Conservation (phyloP, 2,797 vertebrate genomes). For the Amblyraja radiata region DNA sequence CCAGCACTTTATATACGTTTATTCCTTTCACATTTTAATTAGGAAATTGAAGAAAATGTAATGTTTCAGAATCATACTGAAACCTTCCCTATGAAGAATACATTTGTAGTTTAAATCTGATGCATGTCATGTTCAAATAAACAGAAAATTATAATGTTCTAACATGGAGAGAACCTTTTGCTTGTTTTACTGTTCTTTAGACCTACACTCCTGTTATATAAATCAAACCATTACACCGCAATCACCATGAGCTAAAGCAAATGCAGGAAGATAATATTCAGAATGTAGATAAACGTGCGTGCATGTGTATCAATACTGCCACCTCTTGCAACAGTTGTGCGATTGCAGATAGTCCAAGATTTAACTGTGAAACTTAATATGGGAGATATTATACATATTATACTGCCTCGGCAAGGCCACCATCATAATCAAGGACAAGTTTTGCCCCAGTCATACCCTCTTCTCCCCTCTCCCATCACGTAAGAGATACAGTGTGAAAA, state of each 20-base stretch:
- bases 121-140: not conserved
- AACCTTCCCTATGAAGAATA: not conserved
- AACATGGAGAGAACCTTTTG: not conserved
- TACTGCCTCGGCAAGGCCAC: too few relatives aligned
- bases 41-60: not conserved
- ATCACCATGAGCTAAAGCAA: not conserved
- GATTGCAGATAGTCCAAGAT: not conserved
- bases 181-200: not conserved
- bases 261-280: not conserved
- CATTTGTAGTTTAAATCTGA: not conserved
- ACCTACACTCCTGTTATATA: not conserved
- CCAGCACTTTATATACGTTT: too few relatives aligned
- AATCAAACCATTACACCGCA: not conserved
- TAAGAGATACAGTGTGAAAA: too few relatives aligned
- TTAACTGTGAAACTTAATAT: not conserved
- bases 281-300: not conserved
- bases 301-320: not conserved
- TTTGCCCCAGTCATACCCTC: too few relatives aligned
- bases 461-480: too few relatives aligned
- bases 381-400: not conserved
- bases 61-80: not conserved
- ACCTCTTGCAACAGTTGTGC: constrained; percentile 4
- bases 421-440: too few relatives aligned
- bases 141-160: not conserved
- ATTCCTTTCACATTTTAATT: not conserved